Percentiles rank a stretch among this genome's conserved stretches.
Conservation (phyloP, 2,113 vertebrate genomes). For the Dromiciops gliroides region DNA sequence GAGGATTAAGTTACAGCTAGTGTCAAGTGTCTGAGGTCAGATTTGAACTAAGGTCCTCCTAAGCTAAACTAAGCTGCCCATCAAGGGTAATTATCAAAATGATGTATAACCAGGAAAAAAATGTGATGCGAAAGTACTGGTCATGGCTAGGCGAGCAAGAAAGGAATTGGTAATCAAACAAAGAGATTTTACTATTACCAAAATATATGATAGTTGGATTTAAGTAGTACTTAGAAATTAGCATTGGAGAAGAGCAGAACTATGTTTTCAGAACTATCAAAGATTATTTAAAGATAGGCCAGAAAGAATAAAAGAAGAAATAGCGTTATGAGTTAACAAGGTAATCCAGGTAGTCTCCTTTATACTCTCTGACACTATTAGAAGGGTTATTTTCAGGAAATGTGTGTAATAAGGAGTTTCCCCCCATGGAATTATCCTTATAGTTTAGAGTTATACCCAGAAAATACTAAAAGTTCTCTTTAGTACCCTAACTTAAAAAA, state of each 20-base stretch:
- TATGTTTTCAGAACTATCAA: background rate
- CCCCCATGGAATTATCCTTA: background rate
- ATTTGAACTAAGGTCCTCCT: no score
- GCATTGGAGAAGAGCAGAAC: background rate
- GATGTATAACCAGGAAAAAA: background rate
- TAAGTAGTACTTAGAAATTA: background rate
- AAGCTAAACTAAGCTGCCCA: no score
- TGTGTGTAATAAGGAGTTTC: background rate
- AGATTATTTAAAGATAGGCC: slow-evolving; percentile 14
- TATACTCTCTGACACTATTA: slow-evolving; percentile 12
- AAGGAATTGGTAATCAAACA: background rate
- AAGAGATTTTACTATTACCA: slow-evolving; percentile 1
- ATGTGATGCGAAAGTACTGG: background rate
- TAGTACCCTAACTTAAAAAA: background rate
- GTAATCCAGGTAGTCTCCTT: background rate
- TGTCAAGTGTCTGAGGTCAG: no score
- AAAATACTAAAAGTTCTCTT: slow-evolving; percentile 6
- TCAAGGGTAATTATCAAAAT: no score
- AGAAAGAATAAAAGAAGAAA: slow-evolving; percentile 33
- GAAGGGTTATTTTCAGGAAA: background rate
- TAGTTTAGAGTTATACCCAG: no score
- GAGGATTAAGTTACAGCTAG: no score
- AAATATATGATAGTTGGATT: background rate
- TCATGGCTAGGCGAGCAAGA: background rate
- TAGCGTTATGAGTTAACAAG: background rate